phyloP scores from a whole-genome alignment of 2,888 invertebrate genomes.

The Beris morrisii region DNA sequence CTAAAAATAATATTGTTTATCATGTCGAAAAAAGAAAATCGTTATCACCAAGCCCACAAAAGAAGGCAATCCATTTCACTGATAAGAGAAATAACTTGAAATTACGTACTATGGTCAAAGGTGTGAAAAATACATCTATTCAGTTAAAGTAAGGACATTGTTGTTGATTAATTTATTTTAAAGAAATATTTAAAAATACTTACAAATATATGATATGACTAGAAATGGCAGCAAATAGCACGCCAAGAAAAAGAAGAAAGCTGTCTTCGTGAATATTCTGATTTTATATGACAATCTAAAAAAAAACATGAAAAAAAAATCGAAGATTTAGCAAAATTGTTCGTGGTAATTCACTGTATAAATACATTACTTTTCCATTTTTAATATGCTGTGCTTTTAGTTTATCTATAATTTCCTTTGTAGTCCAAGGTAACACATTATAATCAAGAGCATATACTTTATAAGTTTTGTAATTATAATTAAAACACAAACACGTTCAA shows the following conservation, averaged over 20 bases:
- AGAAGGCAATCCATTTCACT: not conserved
- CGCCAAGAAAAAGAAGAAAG: constrained; percentile 49
- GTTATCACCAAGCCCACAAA: not conserved
- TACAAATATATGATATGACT: constrained; percentile 51
- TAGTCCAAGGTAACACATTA: too few species aligned
- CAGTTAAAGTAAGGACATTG: not conserved
- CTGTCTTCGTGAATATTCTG: constrained; percentile 49
- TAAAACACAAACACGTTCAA: too few species aligned
- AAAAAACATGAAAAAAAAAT: constrained; percentile 1
- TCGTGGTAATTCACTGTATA: too few species aligned
- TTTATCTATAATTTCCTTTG: too few species aligned
- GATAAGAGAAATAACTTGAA: not conserved
- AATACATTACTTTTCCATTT: too few species aligned
- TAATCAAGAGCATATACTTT: too few species aligned
- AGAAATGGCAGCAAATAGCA: constrained; percentile 49
- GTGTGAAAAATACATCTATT: not conserved
- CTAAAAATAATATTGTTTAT: not conserved
- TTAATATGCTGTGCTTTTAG: too few species aligned
- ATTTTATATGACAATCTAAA: constrained; percentile 50
- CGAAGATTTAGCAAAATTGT: too few species aligned
- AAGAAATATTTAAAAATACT: constrained; percentile 43
- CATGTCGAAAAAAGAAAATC: not conserved
- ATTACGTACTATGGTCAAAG: not conserved
- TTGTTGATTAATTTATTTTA: constrained; percentile 2
- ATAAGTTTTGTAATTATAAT: too few species aligned